phyloP scores from a whole-genome alignment of 2,797 vertebrate species.

The Lepilemur septentrionalis region DNA sequence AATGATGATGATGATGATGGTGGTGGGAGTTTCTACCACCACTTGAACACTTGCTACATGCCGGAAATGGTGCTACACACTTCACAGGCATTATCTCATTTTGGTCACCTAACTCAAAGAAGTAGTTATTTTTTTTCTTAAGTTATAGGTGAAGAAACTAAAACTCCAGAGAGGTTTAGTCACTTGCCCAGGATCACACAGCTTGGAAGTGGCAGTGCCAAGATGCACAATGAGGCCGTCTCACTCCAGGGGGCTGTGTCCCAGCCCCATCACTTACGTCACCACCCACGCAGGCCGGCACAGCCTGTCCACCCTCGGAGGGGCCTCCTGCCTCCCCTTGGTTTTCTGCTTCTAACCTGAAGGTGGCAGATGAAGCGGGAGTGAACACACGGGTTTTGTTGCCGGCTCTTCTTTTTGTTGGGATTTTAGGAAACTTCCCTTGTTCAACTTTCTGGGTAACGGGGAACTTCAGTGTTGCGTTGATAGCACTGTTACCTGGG shows the following conservation, averaged over 20 bases:
- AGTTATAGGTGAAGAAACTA: not conserved
- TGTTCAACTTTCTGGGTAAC: not conserved
- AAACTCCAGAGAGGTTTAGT: not conserved
- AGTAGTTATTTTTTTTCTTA: not conserved
- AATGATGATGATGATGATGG: not conserved
- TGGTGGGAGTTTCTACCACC: not conserved
- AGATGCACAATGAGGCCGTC: not conserved
- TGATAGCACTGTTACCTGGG: slow-evolving; percentile 44
- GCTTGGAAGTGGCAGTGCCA: not conserved
- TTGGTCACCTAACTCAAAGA: not conserved
- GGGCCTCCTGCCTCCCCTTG: not conserved
- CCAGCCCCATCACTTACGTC: not conserved
- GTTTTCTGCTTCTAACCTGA: not conserved
- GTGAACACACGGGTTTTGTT: not conserved
- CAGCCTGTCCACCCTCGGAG: rapidly evolving
- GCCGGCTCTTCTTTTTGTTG: not conserved
- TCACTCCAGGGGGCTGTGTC: not conserved
- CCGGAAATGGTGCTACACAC: not conserved
- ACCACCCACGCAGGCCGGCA: not conserved
- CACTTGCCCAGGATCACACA: not conserved
- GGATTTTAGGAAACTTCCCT: not conserved
- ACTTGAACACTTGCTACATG: not conserved
- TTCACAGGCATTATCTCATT: not conserved
- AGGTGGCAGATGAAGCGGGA: not conserved
- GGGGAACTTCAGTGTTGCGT: not conserved